phyloP scores from a whole-genome alignment of 1,140 invertebrate genomes.

The Eupeodes corollae region DNA sequence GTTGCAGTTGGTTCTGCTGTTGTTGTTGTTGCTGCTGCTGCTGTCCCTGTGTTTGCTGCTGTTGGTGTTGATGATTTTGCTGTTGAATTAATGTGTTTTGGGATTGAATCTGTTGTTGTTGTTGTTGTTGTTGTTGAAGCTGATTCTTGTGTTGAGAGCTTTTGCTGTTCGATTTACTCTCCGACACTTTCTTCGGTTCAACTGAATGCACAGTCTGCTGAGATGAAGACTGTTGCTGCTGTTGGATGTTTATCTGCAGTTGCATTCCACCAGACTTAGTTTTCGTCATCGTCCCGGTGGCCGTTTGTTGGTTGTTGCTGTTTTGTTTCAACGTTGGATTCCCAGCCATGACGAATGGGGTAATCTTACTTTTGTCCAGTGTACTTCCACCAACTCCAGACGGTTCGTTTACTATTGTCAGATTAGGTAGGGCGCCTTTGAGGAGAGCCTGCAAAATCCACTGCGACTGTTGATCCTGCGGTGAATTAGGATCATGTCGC shows the following conservation, averaged over 20 bases:
- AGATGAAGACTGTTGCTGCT: neutral
- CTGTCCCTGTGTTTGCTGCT: slow-evolving; percentile 7
- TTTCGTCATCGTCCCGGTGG: too few relatives aligned
- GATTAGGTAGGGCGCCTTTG: slow-evolving; percentile 33
- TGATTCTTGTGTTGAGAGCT: too few relatives aligned
- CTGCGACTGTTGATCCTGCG: slow-evolving; percentile 35
- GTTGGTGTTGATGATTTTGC: slow-evolving; percentile 6
- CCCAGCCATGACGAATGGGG: too few relatives aligned
- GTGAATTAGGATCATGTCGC: slow-evolving; percentile 32
- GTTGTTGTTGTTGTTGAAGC: neutral
- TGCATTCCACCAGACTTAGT: neutral
- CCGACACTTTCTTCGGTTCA: too few relatives aligned
- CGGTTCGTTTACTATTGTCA: slow-evolving; percentile 36
- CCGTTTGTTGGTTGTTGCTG: too few relatives aligned
- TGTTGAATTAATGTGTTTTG: slow-evolving; percentile 3
- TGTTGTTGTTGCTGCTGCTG: neutral
- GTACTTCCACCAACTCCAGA: slow-evolving; percentile 19
- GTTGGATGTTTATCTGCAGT: slow-evolving; percentile 14
- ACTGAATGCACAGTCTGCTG: too few relatives aligned
- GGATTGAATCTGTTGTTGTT: neutral
- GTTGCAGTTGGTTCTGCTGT: slow-evolving; percentile 2
- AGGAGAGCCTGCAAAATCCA: slow-evolving; percentile 32
- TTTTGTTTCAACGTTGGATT: too few relatives aligned
- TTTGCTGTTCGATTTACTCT: too few relatives aligned
- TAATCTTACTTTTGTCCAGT: too few relatives aligned